Evolutionary conservation across 2,888 invertebrate species (phyloP).

Genomic region (Harmothoe impar): DNA sequence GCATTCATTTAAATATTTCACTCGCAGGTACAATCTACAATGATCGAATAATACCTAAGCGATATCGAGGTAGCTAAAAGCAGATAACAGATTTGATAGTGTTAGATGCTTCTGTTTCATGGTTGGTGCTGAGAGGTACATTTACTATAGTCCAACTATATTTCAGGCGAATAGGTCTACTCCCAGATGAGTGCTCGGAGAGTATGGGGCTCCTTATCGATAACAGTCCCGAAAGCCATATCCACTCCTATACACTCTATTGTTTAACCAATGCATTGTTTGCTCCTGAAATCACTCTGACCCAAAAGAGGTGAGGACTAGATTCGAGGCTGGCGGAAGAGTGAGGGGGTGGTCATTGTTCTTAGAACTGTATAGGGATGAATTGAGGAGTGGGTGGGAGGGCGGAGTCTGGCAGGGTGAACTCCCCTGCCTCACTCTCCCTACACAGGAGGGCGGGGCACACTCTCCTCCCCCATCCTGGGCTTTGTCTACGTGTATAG

Average conservation of each 20-base stretch:
- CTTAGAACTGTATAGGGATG: conserved; percentile 22
- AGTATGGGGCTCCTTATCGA: too few species aligned
- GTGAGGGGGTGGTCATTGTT: background rate
- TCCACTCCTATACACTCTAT: background rate
- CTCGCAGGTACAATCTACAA: too few species aligned
- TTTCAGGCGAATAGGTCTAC: too few species aligned
- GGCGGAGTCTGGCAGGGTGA: background rate
- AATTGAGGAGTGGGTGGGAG: background rate
- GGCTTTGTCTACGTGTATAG: background rate
- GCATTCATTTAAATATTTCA: too few species aligned
- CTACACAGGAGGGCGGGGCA: background rate
- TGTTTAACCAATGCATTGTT: conserved; percentile 24
- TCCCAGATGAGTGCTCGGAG: too few species aligned
- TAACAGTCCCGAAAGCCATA: too few species aligned
- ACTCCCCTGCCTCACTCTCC: background rate
- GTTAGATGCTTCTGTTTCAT: background rate
- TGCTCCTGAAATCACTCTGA: background rate
- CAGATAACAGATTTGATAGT: too few species aligned
- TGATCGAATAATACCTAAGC: background rate
- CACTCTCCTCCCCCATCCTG: conserved; percentile 22
- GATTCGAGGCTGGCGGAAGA: background rate
- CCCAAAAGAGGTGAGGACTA: background rate
- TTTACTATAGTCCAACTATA: background rate
- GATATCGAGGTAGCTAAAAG: too few species aligned
- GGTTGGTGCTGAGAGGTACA: too few species aligned